A percentile compares a stretch with the other conserved stretches of the same genome.
Conservation (phyloP, 2,888 invertebrate genomes). For the Branchipolynoe longqiensis region DNA sequence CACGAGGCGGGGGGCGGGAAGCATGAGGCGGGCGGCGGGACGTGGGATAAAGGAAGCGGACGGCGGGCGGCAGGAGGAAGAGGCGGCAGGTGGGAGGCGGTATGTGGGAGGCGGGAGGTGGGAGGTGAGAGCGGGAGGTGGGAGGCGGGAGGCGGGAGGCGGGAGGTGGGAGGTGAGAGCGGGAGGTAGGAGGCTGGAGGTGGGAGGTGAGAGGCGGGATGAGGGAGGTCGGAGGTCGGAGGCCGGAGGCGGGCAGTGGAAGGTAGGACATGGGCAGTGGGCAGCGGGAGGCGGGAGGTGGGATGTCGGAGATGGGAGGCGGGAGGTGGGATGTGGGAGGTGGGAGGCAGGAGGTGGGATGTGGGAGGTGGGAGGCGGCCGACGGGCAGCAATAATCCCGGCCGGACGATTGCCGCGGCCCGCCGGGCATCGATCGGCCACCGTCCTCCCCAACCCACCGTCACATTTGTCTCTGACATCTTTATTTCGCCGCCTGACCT, state of each 20-base stretch:
- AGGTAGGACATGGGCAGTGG: not conserved
- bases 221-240: not conserved
- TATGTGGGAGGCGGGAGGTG: not conserved
- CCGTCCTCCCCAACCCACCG: slow-evolving; percentile 1
- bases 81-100: slow-evolving; percentile 1
- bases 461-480: slow-evolving; percentile 53
- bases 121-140: not conserved
- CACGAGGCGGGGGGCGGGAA: slow-evolving; percentile 14
- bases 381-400: slow-evolving; percentile 23
- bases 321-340: not conserved
- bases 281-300: not conserved
- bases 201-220: not conserved
- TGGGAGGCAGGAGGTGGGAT: not conserved
- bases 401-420: slow-evolving; percentile 10
- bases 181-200: not conserved
- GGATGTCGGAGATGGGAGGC: not conserved
- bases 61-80: not conserved
- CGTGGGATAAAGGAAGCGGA: slow-evolving; percentile 2
- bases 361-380: slow-evolving; percentile 6
- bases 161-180: no score
- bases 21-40: not conserved
- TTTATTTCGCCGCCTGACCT: slow-evolving; percentile 28
- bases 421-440: not conserved
- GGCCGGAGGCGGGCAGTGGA: slow-evolving; percentile 19
- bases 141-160: slow-evolving; percentile 14